These are phyloP conservation scores for Sinopyrophorus schimmeli DNA, from an alignment of 2,888 invertebrate species.

Conservation along the genomic window DNA sequence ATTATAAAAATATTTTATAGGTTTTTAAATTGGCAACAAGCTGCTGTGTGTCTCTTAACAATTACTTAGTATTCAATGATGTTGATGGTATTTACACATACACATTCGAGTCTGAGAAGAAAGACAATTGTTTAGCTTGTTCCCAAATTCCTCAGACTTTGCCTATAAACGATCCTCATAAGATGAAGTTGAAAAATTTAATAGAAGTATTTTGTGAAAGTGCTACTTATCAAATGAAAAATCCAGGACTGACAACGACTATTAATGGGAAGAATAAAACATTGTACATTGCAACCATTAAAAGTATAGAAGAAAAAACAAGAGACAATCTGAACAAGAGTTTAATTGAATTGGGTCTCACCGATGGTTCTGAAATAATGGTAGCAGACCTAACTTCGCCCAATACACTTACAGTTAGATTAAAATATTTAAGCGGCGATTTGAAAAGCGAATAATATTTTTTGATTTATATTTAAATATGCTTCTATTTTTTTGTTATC, in stretches of 20 bases:
- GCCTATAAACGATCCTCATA: slow-evolving; percentile 63
- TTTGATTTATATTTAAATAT: no score
- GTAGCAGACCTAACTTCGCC: slow-evolving; percentile 93
- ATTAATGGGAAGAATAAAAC: slow-evolving; percentile 87
- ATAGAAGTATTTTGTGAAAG: slow-evolving; percentile 79
- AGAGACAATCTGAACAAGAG: slow-evolving; percentile 86
- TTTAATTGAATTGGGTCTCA: slow-evolving; percentile 80
- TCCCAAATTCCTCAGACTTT: slow-evolving; percentile 71
- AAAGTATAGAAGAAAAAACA: slow-evolving; percentile 89
- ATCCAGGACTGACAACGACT: slow-evolving; percentile 82
- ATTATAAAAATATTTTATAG: slow-evolving; percentile 50
- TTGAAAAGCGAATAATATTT: no score
- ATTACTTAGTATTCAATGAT: slow-evolving; percentile 97
- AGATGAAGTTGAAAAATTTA: slow-evolving; percentile 77
- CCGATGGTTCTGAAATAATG: slow-evolving; percentile 82
- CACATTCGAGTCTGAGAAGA: slow-evolving; percentile 90
- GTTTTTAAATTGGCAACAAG: slow-evolving; percentile 96
- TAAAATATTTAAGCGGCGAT: slow-evolving; percentile 64
- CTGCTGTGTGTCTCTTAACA: slow-evolving; percentile 86
- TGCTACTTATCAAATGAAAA: slow-evolving; percentile 84
- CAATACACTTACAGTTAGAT: slow-evolving; percentile 73
- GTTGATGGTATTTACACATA: slow-evolving; percentile 95
- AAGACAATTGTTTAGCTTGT: slow-evolving; percentile 86
- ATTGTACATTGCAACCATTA: slow-evolving; percentile 89
- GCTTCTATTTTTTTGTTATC: no score